Evolutionary conservation across 2,888 invertebrate species (phyloP), one percentile per base, ranked within the genome.

Genomic region (Andrena fulva): DNA sequence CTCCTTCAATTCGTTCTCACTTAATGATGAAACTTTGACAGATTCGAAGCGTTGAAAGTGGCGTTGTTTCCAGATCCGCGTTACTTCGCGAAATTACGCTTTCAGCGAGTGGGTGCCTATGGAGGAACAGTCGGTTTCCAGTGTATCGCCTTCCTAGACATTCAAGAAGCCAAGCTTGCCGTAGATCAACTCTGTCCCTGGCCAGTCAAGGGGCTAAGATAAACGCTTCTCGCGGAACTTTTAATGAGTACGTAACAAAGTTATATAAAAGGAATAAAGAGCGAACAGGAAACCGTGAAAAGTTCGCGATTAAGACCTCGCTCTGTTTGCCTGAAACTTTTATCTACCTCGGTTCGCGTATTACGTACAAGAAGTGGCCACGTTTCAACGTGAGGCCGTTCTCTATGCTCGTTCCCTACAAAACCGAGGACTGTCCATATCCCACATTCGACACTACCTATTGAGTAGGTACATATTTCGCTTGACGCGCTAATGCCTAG

Each of bases 241-340:
- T 83, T 83, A 83, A 83, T 82, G 82, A 83, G 52, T 71, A 71
- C 70, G 83, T 83, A 74, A 77, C 74, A 63, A 82, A 82, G 78
- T 82, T 78, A 59, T 70, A 64, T 52, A 78, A 63, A 70, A 73
- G 29, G 63, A 72, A 71, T 52, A 71, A 73, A 71, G 72, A 62
- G 35, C 10, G 1, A 50, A 59, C 24, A 12, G 33, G 50, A 63
- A 69, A 74, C 67, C 35, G 66, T 50, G 67, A 62, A 71, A 60
- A 82, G 83, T 82, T 83, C 42, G 31, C 70, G 63, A 82, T 83
- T 82, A 82, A 83, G 70, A 77, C 42, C 29, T 63, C 35, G 68
- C 64, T 48, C 60, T 64, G 77, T 77, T 73, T 72, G 63, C 82
- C 24, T 20, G 35, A 64, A 64, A 77, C 82, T 76, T 82, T 69